Evolutionary conservation across 2,113 vertebrate species (phyloP).

Genomic region (Mormyrus iriodes): DNA sequence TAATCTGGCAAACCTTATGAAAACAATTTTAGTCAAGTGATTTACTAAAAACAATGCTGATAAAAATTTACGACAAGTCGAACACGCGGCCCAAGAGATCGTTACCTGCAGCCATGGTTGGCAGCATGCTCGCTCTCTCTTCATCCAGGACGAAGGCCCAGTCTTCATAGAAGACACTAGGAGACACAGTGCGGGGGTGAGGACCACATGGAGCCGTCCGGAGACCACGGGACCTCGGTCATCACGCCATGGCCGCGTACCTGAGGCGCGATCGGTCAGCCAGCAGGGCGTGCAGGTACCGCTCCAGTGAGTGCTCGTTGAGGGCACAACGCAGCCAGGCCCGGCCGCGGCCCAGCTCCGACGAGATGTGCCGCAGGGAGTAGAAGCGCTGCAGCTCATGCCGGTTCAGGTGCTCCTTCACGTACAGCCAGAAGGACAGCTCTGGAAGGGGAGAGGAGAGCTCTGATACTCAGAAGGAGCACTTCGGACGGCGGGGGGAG

Average conservation of each 20-base stretch:
- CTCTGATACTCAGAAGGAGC: slow-evolving; percentile 75
- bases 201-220: not conserved
- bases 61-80: not conserved
- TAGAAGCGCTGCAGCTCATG: slow-evolving; percentile 92
- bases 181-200: slow-evolving; percentile 1
- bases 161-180: slow-evolving; percentile 92
- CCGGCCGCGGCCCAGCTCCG: slow-evolving; percentile 81
- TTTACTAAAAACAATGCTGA: not conserved
- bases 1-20: not conserved
- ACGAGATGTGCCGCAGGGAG: slow-evolving; percentile 75
- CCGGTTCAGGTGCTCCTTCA: slow-evolving; percentile 88
- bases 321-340: slow-evolving; percentile 94
- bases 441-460: slow-evolving; percentile 50
- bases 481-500: slow-evolving; percentile 52
- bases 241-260: slow-evolving; percentile 43
- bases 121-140: slow-evolving; percentile 92
- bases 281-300: slow-evolving; percentile 84
- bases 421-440: slow-evolving; percentile 89
- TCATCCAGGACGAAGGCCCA: slow-evolving; percentile 95
- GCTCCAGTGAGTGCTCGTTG: slow-evolving; percentile 92
- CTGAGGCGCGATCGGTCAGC: slow-evolving; percentile 77
- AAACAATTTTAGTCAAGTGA: not conserved
- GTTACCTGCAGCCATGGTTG: slow-evolving; percentile 92
- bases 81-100: too few relatives aligned
- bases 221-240: not conserved